A percentile compares a stretch with the other conserved stretches of the same genome.
phyloP scores from a whole-genome alignment of 2,888 invertebrate species.

The Drosophila dives region DNA sequence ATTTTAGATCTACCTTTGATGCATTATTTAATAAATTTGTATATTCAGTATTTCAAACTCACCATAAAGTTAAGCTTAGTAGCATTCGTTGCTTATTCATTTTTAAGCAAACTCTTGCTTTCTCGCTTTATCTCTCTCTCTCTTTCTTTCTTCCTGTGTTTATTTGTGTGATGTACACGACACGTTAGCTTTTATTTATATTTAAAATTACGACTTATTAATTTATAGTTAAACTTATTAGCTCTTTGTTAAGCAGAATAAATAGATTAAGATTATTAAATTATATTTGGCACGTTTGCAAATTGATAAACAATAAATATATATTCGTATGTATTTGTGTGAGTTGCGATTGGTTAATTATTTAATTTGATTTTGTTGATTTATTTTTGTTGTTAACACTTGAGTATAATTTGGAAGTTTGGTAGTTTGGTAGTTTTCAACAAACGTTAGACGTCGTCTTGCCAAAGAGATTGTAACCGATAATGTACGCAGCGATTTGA shows the following conservation, averaged over 20 bases:
- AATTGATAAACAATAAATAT: conserved; percentile 70
- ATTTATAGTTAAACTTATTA: conserved; percentile 78
- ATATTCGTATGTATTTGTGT: conserved; percentile 21
- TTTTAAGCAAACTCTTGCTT: conserved; percentile 53
- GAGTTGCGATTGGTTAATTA: conserved; percentile 13
- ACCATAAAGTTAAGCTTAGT: conserved; percentile 81
- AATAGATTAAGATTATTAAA: conserved; percentile 72
- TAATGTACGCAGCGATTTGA: conserved; percentile 82
- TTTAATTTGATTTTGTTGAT: conserved; percentile 23
- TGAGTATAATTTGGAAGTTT: conserved; percentile 40
- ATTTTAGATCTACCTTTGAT: not conserved
- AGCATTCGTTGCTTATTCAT: conserved; percentile 76
- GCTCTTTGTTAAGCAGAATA: conserved; percentile 75
- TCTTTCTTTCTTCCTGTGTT: conserved; percentile 14
- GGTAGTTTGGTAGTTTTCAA: conserved; percentile 26
- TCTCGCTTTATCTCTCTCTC: conserved; percentile 14
- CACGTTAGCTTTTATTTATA: conserved; percentile 44
- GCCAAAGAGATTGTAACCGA: conserved; percentile 84
- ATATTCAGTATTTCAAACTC: conserved; percentile 51
- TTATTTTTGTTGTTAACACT: conserved; percentile 44
- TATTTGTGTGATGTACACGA: conserved; percentile 28
- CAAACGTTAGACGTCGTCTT: conserved; percentile 69
- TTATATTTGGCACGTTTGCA: conserved; percentile 78
- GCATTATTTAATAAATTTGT: not conserved
- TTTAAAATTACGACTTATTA: conserved; percentile 75